phyloP scores from a whole-genome alignment of 2,113 vertebrate genomes.

The Anhinga rufa region DNA sequence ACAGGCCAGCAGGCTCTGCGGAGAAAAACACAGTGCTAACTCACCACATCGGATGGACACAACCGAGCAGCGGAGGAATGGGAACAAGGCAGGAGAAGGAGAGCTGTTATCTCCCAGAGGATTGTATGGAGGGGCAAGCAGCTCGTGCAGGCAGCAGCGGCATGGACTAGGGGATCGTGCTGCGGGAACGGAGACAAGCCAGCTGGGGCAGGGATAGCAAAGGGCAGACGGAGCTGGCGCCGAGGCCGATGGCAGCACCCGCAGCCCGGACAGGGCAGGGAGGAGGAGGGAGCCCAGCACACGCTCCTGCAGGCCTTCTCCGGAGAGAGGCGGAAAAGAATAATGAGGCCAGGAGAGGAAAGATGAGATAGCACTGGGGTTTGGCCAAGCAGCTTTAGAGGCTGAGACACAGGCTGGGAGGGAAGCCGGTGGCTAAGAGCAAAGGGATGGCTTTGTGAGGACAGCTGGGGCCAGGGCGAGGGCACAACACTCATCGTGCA shows the following conservation, averaged over 20 bases:
- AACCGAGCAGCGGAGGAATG: accelerated
- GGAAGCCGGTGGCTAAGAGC: background rate
- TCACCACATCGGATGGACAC: accelerated
- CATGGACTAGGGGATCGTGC: background rate
- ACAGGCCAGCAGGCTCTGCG: accelerated
- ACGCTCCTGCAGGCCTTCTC: accelerated
- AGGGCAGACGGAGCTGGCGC: background rate
- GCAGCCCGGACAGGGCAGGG: background rate
- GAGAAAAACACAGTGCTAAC: background rate
- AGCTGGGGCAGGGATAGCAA: background rate
- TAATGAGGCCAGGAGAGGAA: background rate
- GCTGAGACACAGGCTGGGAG: background rate
- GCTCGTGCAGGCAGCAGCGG: background rate
- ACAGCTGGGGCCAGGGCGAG: background rate
- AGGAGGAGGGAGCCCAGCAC: background rate
- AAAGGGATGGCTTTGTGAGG: background rate
- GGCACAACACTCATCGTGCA: accelerated
- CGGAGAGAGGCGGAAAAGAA: background rate
- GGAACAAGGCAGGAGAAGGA: background rate
- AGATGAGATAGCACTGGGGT: background rate
- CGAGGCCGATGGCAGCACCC: background rate
- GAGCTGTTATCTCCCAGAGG: background rate
- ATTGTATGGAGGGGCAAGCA: background rate
- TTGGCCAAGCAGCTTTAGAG: background rate
- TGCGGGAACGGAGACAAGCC: accelerated